Conservation (phyloP, 2,113 vertebrate species). For the Datnioides undecimradiatus region DNA sequence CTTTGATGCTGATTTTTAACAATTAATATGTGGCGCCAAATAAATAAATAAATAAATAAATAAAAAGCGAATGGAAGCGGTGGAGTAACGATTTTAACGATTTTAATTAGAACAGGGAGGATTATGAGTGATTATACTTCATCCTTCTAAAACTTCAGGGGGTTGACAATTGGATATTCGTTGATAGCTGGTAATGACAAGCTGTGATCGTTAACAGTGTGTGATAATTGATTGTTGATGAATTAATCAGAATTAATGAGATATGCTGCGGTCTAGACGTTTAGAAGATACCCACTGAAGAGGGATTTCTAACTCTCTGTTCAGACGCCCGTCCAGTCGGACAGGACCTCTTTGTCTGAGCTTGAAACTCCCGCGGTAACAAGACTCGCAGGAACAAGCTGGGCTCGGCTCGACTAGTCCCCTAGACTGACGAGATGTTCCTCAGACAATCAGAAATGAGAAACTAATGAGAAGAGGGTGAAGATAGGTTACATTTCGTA, state of each 20-base stretch:
- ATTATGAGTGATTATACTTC: slow-evolving; percentile 31
- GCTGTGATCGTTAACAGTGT: slow-evolving; percentile 40
- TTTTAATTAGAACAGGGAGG: slow-evolving; percentile 43
- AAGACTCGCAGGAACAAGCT: not conserved
- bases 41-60: too few relatives aligned
- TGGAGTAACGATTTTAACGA: not conserved
- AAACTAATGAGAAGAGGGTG: slow-evolving; percentile 9
- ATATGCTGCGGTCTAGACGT: not conserved
- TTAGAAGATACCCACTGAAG: not conserved
- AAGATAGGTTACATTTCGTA: not conserved
- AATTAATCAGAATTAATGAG: slow-evolving; percentile 40
- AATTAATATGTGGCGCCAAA: not conserved
- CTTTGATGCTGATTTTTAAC: slow-evolving; percentile 27
- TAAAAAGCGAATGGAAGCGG: not conserved
- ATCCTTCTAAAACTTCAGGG: slow-evolving; percentile 28
- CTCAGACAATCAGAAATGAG: not conserved
- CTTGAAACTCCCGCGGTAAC: not conserved
- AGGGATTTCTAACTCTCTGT: not conserved
- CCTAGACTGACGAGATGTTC: not conserved
- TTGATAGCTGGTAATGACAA: slow-evolving; percentile 20
- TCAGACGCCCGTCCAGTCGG: not conserved
- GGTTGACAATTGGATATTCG: slow-evolving; percentile 25
- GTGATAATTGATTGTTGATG: slow-evolving; percentile 49
- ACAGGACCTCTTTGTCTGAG: not conserved
- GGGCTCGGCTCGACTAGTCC: slow-evolving; percentile 1